Evolutionary conservation across 2,888 invertebrate species (phyloP).

Genomic region (Heliconius aoede): DNA sequence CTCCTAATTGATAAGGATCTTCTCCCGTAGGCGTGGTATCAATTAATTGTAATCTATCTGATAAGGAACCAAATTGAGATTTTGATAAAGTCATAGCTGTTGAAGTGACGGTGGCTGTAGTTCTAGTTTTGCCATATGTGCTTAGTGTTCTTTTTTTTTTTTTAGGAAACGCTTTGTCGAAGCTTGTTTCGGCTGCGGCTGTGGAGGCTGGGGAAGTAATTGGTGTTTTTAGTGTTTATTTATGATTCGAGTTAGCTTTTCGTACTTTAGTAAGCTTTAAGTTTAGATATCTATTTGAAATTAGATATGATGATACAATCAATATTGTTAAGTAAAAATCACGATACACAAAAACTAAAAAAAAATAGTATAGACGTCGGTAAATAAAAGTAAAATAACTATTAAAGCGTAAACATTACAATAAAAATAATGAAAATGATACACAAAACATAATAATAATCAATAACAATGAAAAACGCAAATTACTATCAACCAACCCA

Average conservation of each 20-base stretch:
- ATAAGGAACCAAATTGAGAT: conserved; percentile 67
- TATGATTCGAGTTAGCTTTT: no score
- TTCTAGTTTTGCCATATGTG: conserved; percentile 66
- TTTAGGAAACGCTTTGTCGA: background rate
- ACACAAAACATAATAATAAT: no score
- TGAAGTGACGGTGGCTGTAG: conserved; percentile 34
- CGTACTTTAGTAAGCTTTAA: no score
- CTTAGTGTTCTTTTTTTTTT: conserved; percentile 65
- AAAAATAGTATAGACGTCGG: background rate
- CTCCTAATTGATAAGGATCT: conserved; percentile 76
- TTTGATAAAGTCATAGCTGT: background rate
- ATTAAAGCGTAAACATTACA: background rate
- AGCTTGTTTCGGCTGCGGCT: background rate
- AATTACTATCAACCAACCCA: background rate
- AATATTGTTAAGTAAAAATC: background rate
- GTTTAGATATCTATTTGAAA: background rate
- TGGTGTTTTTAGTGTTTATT: no score
- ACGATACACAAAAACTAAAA: background rate
- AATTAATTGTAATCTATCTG: conserved; percentile 71
- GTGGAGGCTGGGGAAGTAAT: background rate
- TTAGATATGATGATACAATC: background rate
- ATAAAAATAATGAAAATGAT: background rate
- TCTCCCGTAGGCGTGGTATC: conserved; percentile 77
- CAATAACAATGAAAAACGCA: no score
- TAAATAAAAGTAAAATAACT: background rate